phyloP scores from a whole-genome alignment of 1,140 invertebrate genomes.

The Probaryconus sp. region DNA sequence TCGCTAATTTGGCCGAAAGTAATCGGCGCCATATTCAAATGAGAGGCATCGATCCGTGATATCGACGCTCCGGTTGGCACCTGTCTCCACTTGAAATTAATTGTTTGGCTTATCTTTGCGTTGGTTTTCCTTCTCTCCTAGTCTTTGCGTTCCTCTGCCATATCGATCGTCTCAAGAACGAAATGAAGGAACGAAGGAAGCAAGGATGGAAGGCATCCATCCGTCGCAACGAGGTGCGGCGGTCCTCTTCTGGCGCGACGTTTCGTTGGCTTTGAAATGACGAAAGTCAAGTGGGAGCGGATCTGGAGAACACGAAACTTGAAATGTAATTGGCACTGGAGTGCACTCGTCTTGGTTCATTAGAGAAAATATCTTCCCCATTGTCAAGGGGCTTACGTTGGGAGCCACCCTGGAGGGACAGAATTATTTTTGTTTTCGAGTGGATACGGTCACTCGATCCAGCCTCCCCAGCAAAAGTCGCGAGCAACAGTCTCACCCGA shows the following conservation, averaged over 20 bases:
- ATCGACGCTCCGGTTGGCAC: conserved; percentile 52
- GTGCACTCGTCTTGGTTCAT: conserved; percentile 78
- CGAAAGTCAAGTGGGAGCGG: conserved; percentile 75
- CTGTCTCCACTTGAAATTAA: conserved; percentile 72
- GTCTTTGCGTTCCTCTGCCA: conserved; percentile 44
- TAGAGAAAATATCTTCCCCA: conserved; percentile 78
- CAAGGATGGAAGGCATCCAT: conserved; percentile 36
- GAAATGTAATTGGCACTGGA: conserved; percentile 78
- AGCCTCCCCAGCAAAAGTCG: conserved; percentile 29
- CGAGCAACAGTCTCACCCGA: conserved; percentile 36
- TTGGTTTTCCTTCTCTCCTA: conserved; percentile 50
- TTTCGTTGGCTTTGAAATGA: conserved; percentile 73
- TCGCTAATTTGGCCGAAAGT: conserved; percentile 44
- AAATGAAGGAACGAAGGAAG: conserved; percentile 10
- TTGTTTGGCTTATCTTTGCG: conserved; percentile 75
- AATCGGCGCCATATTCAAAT: conserved; percentile 37
- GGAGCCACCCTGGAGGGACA: conserved; percentile 63
- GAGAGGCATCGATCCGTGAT: conserved; percentile 47
- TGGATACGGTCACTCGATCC: conserved; percentile 76
- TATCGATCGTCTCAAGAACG: conserved; percentile 46
- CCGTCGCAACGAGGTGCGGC: conserved; percentile 21
- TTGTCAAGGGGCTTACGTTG: conserved; percentile 75
- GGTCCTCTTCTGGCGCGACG: conserved; percentile 51
- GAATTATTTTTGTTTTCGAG: conserved; percentile 78
- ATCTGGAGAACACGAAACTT: conserved; percentile 71